A percentile compares a stretch with the other conserved stretches of the same genome.
Conservation (phyloP, 2,113 vertebrate genomes). For the Romanogobio albipinnatus region DNA sequence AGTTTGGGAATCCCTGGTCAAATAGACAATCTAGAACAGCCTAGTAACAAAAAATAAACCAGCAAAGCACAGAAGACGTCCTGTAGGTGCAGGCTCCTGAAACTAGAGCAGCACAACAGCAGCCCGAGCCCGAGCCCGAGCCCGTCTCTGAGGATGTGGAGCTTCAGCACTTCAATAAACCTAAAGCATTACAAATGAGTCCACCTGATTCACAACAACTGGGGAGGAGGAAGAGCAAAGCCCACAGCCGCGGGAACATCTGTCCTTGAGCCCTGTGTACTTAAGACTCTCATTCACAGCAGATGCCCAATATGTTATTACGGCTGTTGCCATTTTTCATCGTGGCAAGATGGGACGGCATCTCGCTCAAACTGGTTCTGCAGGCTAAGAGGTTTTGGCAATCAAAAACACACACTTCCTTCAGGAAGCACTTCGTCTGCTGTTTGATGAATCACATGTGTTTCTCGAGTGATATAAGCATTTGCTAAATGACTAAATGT, state of each 20-base stretch:
- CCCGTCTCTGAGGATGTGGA: neutral
- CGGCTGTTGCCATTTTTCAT: constrained; percentile 87
- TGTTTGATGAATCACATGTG: neutral
- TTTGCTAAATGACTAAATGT: neutral
- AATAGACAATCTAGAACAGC: neutral
- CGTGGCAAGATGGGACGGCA: constrained; percentile 75
- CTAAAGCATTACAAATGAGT: constrained; percentile 50
- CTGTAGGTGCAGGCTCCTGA: neutral
- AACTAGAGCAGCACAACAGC: neutral
- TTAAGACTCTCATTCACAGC: constrained; percentile 75
- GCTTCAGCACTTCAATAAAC: constrained; percentile 17
- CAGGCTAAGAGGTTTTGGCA: constrained; percentile 62
- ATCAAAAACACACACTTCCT: constrained; percentile 33
- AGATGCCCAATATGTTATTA: constrained; percentile 86
- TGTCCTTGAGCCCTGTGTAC: constrained; percentile 67
- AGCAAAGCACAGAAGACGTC: neutral
- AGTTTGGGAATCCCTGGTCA: neutral
- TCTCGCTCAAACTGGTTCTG: constrained; percentile 79
- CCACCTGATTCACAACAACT: constrained; percentile 62
- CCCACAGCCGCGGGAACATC: constrained; percentile 73
- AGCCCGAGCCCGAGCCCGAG: too few relatives aligned
- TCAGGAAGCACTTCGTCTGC: neutral
- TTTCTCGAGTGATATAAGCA: neutral
- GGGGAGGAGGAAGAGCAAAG: constrained; percentile 51
- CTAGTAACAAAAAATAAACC: neutral